These are phyloP conservation scores for Drosophila setifemur DNA, from an alignment of 1,140 invertebrate species.

Conservation along the genomic window DNA sequence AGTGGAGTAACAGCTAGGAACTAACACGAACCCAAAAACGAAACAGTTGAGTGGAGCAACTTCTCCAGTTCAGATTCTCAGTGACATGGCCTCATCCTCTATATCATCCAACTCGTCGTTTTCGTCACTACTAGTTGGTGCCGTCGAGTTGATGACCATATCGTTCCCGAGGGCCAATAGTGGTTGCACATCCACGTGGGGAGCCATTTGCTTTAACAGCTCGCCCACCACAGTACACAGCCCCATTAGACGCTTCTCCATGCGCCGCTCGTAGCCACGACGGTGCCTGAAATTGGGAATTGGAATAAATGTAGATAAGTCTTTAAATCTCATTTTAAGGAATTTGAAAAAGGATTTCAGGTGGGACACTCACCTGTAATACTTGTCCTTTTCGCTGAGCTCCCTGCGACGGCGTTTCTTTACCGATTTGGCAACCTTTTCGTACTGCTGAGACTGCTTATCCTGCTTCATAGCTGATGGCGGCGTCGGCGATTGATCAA, in stretches of 20 bases:
- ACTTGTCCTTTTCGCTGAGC: conserved; percentile 52
- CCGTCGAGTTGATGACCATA: conserved; percentile 2
- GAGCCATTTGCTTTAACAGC: conserved; percentile 53
- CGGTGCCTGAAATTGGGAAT: conserved; percentile 49
- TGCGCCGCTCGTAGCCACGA: conserved; percentile 60
- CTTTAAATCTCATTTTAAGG: background rate
- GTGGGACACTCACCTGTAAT: conserved; percentile 38
- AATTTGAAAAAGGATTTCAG: too few species aligned
- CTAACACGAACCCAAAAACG: background rate
- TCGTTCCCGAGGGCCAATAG: conserved; percentile 34
- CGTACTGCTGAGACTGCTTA: background rate
- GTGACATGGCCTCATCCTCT: background rate
- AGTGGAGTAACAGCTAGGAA: conserved; percentile 11
- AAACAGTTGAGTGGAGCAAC: background rate
- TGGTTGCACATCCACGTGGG: conserved; percentile 46
- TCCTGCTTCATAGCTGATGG: background rate
- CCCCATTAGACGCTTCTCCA: conserved; percentile 61
- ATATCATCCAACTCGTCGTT: background rate
- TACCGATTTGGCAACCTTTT: background rate
- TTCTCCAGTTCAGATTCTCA: background rate
- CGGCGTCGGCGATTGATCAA: background rate
- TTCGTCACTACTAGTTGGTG: conserved; percentile 18
- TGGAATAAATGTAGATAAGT: background rate
- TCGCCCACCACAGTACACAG: conserved; percentile 59
- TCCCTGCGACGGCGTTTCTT: conserved; percentile 15